Percentiles rank a stretch among this genome's conserved stretches.
These are phyloP conservation scores for Erpornis zantholeuca DNA, from an alignment of 2,113 vertebrate genomes.

Conservation along the genomic window DNA sequence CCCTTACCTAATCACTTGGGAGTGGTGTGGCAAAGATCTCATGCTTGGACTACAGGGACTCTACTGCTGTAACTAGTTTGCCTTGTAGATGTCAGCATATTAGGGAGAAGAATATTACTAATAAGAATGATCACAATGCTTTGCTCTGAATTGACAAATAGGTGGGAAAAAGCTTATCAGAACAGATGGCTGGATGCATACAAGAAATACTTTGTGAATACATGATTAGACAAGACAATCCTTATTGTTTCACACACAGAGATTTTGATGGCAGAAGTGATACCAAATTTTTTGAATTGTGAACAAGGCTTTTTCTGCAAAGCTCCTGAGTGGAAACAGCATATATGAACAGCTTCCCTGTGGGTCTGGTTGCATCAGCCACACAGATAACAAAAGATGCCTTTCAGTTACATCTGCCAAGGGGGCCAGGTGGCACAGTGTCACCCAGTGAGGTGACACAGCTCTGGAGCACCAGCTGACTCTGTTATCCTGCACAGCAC, in stretches of 20 bases:
- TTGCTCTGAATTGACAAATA: neutral
- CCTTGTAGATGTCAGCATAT: neutral
- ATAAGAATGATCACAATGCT: neutral
- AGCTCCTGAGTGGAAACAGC: neutral
- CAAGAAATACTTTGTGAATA: neutral
- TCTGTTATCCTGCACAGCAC: neutral
- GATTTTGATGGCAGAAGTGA: slow-evolving; percentile 27
- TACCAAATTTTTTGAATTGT: neutral
- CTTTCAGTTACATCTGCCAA: neutral
- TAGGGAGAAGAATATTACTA: neutral
- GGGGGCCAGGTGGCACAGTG: neutral
- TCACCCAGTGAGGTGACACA: neutral
- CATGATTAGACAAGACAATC: neutral
- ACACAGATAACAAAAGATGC: neutral
- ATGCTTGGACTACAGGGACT: neutral
- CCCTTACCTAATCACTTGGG: neutral
- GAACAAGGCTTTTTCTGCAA: neutral
- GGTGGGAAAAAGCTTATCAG: neutral
- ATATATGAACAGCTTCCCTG: neutral
- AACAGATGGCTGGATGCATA: slow-evolving; percentile 44
- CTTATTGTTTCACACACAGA: neutral
- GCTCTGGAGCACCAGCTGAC: neutral
- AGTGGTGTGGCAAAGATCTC: neutral
- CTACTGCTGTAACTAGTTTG: neutral
- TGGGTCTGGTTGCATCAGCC: neutral